Evolutionary conservation across 2,888 invertebrate genomes (phyloP).

Genomic region (Pimpla rufipes): DNA sequence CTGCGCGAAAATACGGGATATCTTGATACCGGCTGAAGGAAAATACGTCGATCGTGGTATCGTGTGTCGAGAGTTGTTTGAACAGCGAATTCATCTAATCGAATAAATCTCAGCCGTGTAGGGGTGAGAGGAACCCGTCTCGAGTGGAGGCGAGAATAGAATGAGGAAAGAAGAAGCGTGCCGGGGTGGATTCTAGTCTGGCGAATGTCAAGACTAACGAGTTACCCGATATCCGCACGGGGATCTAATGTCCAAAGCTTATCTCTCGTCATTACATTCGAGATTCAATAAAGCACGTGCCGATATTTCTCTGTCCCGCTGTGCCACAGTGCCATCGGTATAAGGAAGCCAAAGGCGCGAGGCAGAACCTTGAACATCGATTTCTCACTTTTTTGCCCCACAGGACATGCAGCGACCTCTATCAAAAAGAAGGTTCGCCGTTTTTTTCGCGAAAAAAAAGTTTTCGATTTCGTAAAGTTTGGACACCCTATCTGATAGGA

Average conservation of each 20-base stretch:
- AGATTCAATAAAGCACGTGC: constrained; percentile 76
- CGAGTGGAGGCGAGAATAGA: constrained; percentile 26
- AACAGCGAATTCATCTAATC: constrained; percentile 74
- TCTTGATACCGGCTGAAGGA: not conserved
- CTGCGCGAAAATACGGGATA: constrained; percentile 60
- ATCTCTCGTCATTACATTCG: constrained; percentile 74
- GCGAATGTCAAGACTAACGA: constrained; percentile 65
- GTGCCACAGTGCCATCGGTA: not conserved
- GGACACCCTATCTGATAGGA: no score
- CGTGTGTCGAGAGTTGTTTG: constrained; percentile 65
- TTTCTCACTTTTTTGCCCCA: no score
- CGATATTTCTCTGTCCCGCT: not conserved
- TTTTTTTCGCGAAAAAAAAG: no score
- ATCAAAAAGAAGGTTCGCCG: no score
- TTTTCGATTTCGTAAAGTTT: no score
- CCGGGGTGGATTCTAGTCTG: not conserved
- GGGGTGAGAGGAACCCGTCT: constrained; percentile 21
- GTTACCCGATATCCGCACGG: constrained; percentile 77
- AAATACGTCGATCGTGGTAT: constrained; percentile 9
- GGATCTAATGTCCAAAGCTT: constrained; percentile 74
- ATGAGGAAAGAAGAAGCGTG: constrained; percentile 20
- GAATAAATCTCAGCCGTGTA: constrained; percentile 75
- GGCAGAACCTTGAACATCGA: not conserved
- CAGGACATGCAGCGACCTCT: no score
- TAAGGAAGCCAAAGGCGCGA: not conserved